phyloP scores from a whole-genome alignment of 2,797 vertebrate species.

The Hephaestus fuliginosus region DNA sequence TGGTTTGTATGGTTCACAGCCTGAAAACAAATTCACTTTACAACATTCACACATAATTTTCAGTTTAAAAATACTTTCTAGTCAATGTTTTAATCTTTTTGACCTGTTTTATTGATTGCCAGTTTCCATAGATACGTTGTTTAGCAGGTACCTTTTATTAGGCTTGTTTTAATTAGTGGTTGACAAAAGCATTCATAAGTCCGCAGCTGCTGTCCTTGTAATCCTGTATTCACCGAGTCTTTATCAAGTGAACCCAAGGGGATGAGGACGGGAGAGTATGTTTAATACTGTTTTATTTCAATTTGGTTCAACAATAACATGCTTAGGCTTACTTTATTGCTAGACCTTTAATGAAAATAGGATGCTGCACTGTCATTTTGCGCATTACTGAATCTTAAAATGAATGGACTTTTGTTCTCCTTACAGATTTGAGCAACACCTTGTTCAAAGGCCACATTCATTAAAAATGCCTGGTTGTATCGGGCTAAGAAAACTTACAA shows the following conservation, averaged over 20 bases:
- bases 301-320: background rate
- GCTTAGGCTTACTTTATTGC: background rate
- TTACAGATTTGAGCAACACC: background rate
- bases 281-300: background rate
- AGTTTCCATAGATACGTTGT: background rate
- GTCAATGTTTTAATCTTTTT: background rate
- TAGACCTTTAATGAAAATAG: background rate
- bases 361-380: background rate
- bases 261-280: background rate
- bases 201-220: background rate
- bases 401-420: background rate
- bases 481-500: background rate
- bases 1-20: background rate
- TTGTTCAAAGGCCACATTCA: background rate
- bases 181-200: background rate
- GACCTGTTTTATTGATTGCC: background rate
- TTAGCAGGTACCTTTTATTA: background rate
- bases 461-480: slow-evolving; percentile 2
- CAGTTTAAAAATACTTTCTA: background rate
- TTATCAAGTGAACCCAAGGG: background rate
- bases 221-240: background rate
- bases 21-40: background rate
- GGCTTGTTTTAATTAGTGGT: background rate
- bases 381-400: background rate
- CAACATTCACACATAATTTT: background rate